Evolutionary conservation across 2,113 vertebrate genomes (phyloP).

Genomic region (Hylia prasina): DNA sequence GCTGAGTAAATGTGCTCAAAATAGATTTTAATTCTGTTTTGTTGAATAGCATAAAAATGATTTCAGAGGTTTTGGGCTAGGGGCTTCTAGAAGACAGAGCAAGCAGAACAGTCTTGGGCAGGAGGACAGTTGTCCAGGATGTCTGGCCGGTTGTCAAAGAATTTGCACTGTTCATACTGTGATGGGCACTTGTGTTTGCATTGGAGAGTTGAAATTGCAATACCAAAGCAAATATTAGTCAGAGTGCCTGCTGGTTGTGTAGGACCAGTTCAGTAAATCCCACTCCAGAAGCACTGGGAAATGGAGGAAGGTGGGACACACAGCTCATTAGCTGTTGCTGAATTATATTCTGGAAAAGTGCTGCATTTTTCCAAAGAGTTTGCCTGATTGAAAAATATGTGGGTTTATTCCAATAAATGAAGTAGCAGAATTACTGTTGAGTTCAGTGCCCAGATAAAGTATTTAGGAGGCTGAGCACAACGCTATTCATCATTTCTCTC

Average conservation of each 20-base stretch:
- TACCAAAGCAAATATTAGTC: background rate
- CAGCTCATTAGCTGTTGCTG: background rate
- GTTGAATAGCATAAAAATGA: background rate
- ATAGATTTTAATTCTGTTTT: background rate
- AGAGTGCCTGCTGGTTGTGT: background rate
- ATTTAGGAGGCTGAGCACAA: background rate
- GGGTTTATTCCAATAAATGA: background rate
- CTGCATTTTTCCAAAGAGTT: background rate
- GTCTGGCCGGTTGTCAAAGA: background rate
- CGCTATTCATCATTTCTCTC: background rate
- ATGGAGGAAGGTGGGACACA: background rate
- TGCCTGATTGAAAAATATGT: background rate
- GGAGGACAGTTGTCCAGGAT: background rate
- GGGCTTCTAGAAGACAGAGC: background rate
- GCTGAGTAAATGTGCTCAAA: background rate
- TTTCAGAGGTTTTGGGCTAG: background rate
- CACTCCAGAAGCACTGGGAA: background rate
- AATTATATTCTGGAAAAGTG: background rate
- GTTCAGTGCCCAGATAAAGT: background rate
- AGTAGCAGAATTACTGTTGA: background rate
- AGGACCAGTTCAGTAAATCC: background rate
- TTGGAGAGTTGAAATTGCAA: background rate
- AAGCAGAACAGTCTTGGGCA: background rate
- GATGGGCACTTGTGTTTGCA: background rate
- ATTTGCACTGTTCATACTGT: background rate